Percentiles rank a stretch among this genome's conserved stretches.
These are phyloP conservation scores for Microcebus lehilahytsara DNA, from an alignment of 2,113 vertebrate species.

Conservation along the genomic window DNA sequence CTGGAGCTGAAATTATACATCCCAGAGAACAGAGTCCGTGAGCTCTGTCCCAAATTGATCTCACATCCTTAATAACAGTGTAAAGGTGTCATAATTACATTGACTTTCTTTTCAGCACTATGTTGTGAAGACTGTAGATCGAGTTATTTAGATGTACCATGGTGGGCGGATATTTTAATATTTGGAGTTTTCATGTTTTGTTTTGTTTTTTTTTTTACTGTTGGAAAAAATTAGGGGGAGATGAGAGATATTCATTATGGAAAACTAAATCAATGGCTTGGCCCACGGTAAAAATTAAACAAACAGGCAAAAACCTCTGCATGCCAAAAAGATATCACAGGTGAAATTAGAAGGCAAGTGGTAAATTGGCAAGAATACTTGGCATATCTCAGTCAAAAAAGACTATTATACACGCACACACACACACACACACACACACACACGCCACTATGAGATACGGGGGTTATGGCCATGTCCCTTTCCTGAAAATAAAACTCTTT, in stretches of 20 bases:
- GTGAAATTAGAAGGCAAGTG: not conserved
- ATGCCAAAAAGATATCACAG: too few species aligned
- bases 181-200: not conserved
- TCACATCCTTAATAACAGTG: not conserved
- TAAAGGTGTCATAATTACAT: rapidly evolving
- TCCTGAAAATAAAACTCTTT: not conserved
- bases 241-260: not conserved
- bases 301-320: not conserved
- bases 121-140: not conserved
- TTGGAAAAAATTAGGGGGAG: not conserved
- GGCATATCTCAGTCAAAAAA: rapidly evolving
- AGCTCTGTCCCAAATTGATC: not conserved
- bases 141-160: too few species aligned
- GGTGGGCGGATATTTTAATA: not conserved
- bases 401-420: rapidly evolving
- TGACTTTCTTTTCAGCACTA: not conserved
- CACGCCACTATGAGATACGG: not conserved
- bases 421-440: too few species aligned
- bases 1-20: not conserved
- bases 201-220: not conserved
- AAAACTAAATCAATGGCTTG: not conserved
- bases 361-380: not conserved
- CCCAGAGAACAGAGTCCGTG: not conserved
- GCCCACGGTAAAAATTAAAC: not conserved
- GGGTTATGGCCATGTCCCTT: too few species aligned